Evolutionary conservation across 1,140 invertebrate species (phyloP), one percentile per base, ranked within the genome.

Genomic region (Aplysia californica): DNA sequence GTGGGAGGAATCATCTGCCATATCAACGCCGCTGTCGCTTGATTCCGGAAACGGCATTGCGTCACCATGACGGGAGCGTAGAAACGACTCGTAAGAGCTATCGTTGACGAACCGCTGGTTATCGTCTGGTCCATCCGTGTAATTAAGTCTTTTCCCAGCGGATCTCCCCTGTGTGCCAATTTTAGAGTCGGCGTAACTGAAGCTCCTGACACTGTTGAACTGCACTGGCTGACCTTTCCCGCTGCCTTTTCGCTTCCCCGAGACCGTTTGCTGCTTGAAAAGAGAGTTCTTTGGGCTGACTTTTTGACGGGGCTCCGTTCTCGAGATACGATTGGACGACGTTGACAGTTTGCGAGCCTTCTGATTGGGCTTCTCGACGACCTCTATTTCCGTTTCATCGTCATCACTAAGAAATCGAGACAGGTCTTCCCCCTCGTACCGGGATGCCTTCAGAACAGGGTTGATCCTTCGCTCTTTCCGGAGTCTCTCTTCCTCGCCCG

Each of bases 111-210:
- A 79, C 26, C 69, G 35, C 5, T 75, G 56, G 21, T 38, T 41
- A n/a, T 72, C 70, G 23, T 72, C 56, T 1, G 58, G 31, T 15
- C 31, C n/a, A 2, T 72, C 44, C 10, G 70, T 29, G 29, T 10
- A 2, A 3, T 35, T 29, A 10, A 72, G n/a, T 31, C n/a, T 29
- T 41, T 72, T 72, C 3, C 20, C 18, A 4, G 56, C 38, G 10
- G 26, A 1, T 23, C 33, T 71, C 0, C 59, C 35, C 33, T 69
- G 29, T 0, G 78, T 79, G 29, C 74, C 75, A n/a, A 75, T 76
- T 50, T 80, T 80, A 29, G 79, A 75, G 38, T 80, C 79, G 31
- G 79, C 79, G 64, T 70, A 80, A 23, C 76, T 80, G 31, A 80
- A 80, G 29, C 72, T 67, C 20, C 79, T 31, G 20, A 80, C 56